phyloP scores from a whole-genome alignment of 2,797 vertebrate genomes.

The Pelobates cultripes region DNA sequence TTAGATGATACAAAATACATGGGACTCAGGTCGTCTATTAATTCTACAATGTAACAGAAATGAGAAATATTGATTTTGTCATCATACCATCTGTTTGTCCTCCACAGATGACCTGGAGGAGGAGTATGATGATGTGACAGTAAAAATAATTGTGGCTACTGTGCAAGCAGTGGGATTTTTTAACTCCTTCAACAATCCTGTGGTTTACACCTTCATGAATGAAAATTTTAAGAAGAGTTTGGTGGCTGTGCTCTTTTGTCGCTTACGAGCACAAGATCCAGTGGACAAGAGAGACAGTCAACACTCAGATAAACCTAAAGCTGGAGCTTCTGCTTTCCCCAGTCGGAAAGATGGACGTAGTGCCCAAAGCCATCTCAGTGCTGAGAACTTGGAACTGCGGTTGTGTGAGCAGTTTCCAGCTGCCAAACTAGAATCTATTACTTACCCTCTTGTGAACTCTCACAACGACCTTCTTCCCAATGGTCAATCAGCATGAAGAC shows the following conservation, averaged over 20 bases:
- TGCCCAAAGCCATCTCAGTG: conserved; percentile 49
- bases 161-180: conserved; percentile 85
- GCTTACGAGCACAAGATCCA: conserved; percentile 60
- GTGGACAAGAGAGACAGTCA: conserved; percentile 46
- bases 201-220: conserved; percentile 85
- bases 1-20: too few relatives aligned
- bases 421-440: conserved; percentile 47
- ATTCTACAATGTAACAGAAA: too few relatives aligned
- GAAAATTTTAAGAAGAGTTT: conserved; percentile 86
- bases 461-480: conserved; percentile 43
- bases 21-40: too few relatives aligned
- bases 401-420: conserved; percentile 46
- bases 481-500: conserved; percentile 43
- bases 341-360: conserved; percentile 32
- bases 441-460: conserved; percentile 34
- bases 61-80: background rate
- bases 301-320: conserved; percentile 31
- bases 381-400: conserved; percentile 52
- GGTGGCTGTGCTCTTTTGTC: conserved; percentile 72
- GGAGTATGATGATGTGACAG: conserved; percentile 75
- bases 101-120: conserved; percentile 77
- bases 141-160: conserved; percentile 78
- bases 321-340: background rate
- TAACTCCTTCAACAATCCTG: conserved; percentile 86
- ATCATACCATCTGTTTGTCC: background rate